phyloP scores from a whole-genome alignment of 2,113 vertebrate genomes.

The Zapornia atra region DNA sequence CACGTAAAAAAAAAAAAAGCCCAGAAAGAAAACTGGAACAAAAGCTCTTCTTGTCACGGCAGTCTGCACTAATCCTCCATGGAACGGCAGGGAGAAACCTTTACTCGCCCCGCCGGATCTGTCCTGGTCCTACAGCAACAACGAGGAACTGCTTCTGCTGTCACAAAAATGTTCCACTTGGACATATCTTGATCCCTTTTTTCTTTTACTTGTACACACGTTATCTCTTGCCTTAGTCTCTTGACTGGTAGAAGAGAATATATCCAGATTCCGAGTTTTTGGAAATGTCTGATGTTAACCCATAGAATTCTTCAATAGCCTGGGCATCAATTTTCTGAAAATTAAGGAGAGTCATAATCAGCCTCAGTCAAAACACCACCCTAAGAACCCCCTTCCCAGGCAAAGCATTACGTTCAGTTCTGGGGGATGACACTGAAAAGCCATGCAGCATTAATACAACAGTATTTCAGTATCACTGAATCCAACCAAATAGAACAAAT shows the following conservation, averaged over 20 bases:
- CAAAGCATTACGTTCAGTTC: background rate
- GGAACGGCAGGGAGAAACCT: background rate
- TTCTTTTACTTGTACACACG: background rate
- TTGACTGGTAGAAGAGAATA: conserved; percentile 94
- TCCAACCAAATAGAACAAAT: background rate
- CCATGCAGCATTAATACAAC: fast-evolving
- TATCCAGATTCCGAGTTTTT: conserved; percentile 94
- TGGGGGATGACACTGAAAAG: background rate
- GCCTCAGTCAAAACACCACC: background rate
- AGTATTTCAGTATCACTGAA: background rate
- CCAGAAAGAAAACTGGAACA: conserved; percentile 60
- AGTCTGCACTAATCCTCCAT: conserved; percentile 26
- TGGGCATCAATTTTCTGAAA: conserved; percentile 91
- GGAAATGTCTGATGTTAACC: conserved; percentile 92
- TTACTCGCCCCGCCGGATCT: background rate
- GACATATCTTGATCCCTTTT: conserved; percentile 60
- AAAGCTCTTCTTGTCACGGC: conserved; percentile 30
- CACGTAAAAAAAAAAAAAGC: conserved; percentile 1
- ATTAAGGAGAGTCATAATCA: background rate
- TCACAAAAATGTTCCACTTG: background rate
- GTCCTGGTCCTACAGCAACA: conserved; percentile 36
- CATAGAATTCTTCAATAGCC: conserved; percentile 94
- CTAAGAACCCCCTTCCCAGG: background rate
- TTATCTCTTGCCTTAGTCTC: conserved; percentile 78
- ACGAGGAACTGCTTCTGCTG: conserved; percentile 16